Evolutionary conservation across 2,888 invertebrate species (phyloP).

Genomic region (Drosophila phalerata): DNA sequence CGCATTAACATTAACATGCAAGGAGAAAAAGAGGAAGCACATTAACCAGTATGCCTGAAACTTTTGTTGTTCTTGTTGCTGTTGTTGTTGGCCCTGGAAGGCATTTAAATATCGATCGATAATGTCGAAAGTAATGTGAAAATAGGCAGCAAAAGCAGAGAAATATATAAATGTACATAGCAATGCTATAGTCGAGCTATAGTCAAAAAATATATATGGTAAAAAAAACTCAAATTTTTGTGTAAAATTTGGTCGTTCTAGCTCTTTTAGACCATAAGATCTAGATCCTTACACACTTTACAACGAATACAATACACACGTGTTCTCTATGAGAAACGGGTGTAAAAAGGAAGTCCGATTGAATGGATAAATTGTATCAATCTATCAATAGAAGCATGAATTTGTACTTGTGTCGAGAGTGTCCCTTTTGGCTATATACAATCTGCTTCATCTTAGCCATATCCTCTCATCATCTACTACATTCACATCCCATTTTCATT

Average conservation of each 20-base stretch:
- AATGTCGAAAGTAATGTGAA: constrained; percentile 49
- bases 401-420: background rate
- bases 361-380: background rate
- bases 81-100: constrained; percentile 38
- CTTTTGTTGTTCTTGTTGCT: constrained; percentile 11
- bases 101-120: constrained; percentile 79
- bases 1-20: constrained; percentile 24
- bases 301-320: background rate
- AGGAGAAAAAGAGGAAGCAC: constrained; percentile 19
- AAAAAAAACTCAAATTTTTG: background rate
- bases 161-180: background rate
- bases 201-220: no score
- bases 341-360: background rate
- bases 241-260: background rate
- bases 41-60: constrained; percentile 31
- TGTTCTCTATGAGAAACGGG: background rate
- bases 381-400: background rate
- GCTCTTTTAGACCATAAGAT: no score
- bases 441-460: constrained; percentile 16
- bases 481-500: constrained; percentile 12
- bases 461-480: constrained; percentile 9
- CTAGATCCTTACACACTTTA: background rate
- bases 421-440: constrained; percentile 23
- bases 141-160: background rate
- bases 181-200: no score